phyloP scores from a whole-genome alignment of 2,888 invertebrate species.

The Rotaria macrura region DNA sequence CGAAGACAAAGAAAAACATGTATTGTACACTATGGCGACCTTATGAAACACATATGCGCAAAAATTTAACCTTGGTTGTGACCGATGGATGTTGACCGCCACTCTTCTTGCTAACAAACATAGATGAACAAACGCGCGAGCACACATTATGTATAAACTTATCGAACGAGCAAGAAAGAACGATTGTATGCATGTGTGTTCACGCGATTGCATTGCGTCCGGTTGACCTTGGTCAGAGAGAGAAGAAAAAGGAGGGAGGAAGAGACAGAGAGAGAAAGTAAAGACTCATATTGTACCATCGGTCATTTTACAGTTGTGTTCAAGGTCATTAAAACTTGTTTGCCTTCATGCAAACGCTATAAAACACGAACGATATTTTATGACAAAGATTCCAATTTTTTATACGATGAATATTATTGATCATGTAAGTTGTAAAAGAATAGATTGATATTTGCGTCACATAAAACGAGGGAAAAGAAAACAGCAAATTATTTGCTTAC shows the following conservation, averaged over 20 bases:
- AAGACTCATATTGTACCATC: neutral
- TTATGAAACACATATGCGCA: neutral
- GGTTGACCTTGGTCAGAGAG: neutral
- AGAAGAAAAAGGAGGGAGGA: neutral
- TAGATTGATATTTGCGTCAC: neutral
- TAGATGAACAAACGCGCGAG: neutral
- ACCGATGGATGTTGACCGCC: constrained; percentile 3
- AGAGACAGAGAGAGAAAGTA: neutral
- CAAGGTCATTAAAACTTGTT: constrained; percentile 3
- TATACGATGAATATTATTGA: neutral
- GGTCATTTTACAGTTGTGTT: neutral
- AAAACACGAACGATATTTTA: neutral
- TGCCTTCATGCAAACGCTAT: neutral
- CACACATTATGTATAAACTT: neutral
- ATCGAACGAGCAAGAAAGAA: neutral
- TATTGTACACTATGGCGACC: neutral
- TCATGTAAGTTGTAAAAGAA: neutral
- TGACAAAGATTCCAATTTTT: neutral
- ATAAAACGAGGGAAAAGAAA: neutral
- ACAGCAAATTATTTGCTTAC: neutral
- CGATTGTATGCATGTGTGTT: neutral
- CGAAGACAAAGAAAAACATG: neutral
- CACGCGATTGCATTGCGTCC: neutral
- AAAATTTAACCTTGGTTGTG: neutral
- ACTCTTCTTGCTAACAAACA: neutral